Percentiles rank a stretch among this genome's conserved stretches.
Conservation (phyloP, 2,113 vertebrate genomes). For the Anolis carolinensis region DNA sequence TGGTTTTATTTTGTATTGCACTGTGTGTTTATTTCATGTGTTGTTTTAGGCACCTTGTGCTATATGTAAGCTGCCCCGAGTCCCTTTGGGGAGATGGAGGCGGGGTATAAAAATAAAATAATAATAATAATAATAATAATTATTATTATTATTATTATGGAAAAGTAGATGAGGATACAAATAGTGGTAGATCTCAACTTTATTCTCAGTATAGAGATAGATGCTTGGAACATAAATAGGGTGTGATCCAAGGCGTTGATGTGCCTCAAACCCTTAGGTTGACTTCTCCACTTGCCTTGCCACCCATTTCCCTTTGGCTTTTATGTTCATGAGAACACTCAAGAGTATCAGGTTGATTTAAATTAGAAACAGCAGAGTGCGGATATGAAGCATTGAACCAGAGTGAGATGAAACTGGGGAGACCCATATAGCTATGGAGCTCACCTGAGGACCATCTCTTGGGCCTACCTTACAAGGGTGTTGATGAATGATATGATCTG, state of each 20-base stretch:
- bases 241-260: not conserved
- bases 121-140: too few relatives aligned
- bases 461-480: not conserved
- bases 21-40: too few relatives aligned
- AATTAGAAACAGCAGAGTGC: not conserved
- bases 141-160: too few relatives aligned
- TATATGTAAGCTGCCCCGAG: too few relatives aligned
- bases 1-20: too few relatives aligned
- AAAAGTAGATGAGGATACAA: too few relatives aligned
- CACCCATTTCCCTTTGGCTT: not conserved
- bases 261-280: not conserved
- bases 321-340: not conserved
- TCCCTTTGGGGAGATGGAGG: too few relatives aligned
- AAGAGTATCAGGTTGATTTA: not conserved
- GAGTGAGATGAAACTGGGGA: too few relatives aligned
- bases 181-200: not conserved
- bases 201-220: not conserved
- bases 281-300: too few relatives aligned
- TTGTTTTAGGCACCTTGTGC: too few relatives aligned
- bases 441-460: not conserved
- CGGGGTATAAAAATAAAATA: too few relatives aligned
- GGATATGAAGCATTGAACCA: not conserved
- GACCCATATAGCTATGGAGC: not conserved
- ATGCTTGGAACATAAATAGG: not conserved
- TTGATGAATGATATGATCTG: not conserved